Conservation (phyloP, 2,888 invertebrate species). For the Cerastis rubricosa region DNA sequence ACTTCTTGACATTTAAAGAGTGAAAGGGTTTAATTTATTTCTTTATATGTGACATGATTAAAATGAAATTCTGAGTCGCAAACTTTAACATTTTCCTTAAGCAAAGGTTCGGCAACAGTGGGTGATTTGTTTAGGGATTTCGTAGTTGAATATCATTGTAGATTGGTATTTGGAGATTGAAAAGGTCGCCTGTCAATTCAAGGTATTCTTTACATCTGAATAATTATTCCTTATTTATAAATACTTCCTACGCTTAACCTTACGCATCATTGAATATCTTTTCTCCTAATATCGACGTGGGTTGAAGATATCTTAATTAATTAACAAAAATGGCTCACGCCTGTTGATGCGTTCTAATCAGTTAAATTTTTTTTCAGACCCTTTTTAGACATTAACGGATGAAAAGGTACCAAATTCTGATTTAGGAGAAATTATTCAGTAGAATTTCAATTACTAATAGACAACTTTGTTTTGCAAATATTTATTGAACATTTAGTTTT, state of each 20-base stretch:
- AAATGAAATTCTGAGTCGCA: no score
- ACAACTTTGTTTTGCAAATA: slow-evolving; percentile 27
- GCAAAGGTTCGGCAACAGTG: no score
- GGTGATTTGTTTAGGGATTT: no score
- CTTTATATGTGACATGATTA: no score
- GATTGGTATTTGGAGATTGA: not conserved
- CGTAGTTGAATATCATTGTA: no score
- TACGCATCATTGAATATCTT: slow-evolving; percentile 7
- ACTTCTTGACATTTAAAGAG: no score
- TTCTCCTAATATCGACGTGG: not conserved
- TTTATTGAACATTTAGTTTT: slow-evolving; percentile 23
- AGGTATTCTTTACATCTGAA: not conserved
- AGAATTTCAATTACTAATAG: slow-evolving; percentile 18
- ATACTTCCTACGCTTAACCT: not conserved
- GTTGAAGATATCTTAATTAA: slow-evolving; percentile 14
- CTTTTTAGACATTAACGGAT: slow-evolving; percentile 27
- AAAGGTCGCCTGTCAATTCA: no score
- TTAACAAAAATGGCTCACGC: slow-evolving; percentile 16
- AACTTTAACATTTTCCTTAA: no score
- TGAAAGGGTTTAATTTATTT: no score
- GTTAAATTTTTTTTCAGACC: slow-evolving; percentile 18
- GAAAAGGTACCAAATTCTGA: slow-evolving; percentile 8
- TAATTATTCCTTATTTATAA: slow-evolving; percentile 3
- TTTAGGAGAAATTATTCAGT: slow-evolving; percentile 41
- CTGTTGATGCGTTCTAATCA: slow-evolving; percentile 10